Percentiles rank a stretch among this genome's conserved stretches.
phyloP scores from a whole-genome alignment of 2,797 vertebrate genomes.

The Erethizon dorsatum region DNA sequence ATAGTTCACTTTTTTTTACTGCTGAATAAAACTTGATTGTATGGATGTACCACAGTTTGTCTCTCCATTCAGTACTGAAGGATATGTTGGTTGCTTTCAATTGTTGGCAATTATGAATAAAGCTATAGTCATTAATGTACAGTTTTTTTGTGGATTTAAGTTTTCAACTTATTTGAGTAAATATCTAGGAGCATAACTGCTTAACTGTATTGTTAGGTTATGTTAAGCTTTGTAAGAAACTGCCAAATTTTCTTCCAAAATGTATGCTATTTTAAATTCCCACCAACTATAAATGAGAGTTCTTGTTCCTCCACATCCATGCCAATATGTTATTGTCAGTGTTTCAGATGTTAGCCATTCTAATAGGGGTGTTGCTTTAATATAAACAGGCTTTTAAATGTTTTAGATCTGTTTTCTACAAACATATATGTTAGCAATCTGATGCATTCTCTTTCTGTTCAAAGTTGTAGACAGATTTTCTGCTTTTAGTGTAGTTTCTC shows the following conservation, averaged over 20 bases:
- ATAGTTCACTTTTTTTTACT: not conserved
- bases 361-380: not conserved
- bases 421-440: constrained; percentile 31
- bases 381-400: not conserved
- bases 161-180: constrained; percentile 15
- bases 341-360: constrained; percentile 14
- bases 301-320: not conserved
- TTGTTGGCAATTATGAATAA: constrained; percentile 31
- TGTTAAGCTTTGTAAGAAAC: not conserved
- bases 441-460: constrained; percentile 14
- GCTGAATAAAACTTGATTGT: not conserved
- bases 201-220: not conserved
- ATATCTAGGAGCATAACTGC: not conserved
- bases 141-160: not conserved
- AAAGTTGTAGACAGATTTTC: not conserved
- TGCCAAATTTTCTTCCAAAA: not conserved
- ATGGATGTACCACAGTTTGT: not conserved
- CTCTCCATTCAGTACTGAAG: not conserved
- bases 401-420: constrained; percentile 45
- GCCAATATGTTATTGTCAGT: not conserved
- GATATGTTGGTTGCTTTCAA: not conserved
- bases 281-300: not conserved
- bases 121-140: not conserved
- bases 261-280: not conserved
- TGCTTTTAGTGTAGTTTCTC: constrained; percentile 19